Evolutionary conservation across 1,140 invertebrate species (phyloP).

Genomic region (Drosophila pruinosa): DNA sequence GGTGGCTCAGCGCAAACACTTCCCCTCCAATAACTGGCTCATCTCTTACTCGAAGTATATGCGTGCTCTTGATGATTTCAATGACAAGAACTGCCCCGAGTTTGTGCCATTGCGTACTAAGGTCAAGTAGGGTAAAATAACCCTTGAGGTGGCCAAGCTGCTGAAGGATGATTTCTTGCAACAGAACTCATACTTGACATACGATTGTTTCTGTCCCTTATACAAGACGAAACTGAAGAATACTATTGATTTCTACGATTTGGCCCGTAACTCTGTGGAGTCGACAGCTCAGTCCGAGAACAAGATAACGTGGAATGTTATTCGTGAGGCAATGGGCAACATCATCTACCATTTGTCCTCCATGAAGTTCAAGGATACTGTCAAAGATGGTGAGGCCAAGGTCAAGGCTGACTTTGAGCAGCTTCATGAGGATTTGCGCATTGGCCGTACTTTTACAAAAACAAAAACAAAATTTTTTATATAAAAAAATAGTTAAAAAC

Average conservation of each 20-base stretch:
- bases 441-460: slow-evolving; percentile 62
- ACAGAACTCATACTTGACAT: slow-evolving; percentile 98
- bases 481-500: not conserved
- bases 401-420: slow-evolving; percentile 98
- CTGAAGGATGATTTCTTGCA: slow-evolving; percentile 99
- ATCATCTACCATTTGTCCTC: slow-evolving; percentile 98
- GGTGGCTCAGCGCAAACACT: too few relatives aligned
- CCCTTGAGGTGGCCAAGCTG: slow-evolving; percentile 98
- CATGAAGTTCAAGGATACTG: slow-evolving; percentile 99
- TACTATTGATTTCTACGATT: slow-evolving; percentile 99
- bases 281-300: slow-evolving; percentile 99
- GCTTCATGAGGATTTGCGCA: slow-evolving; percentile 92
- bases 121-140: too few relatives aligned
- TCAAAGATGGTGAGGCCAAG: slow-evolving; percentile 98
- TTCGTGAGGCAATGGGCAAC: slow-evolving; percentile 97
- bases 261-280: slow-evolving; percentile 98
- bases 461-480: not conserved
- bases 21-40: too few relatives aligned
- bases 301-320: slow-evolving; percentile 99
- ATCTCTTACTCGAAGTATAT: too few relatives aligned
- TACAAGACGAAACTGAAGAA: slow-evolving; percentile 99
- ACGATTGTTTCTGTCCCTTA: slow-evolving; percentile 99
- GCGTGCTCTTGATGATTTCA: too few relatives aligned
- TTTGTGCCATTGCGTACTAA: too few relatives aligned
- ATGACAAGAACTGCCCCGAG: too few relatives aligned